phyloP scores from a whole-genome alignment of 2,113 vertebrate species.

The Isurus oxyrinchus region DNA sequence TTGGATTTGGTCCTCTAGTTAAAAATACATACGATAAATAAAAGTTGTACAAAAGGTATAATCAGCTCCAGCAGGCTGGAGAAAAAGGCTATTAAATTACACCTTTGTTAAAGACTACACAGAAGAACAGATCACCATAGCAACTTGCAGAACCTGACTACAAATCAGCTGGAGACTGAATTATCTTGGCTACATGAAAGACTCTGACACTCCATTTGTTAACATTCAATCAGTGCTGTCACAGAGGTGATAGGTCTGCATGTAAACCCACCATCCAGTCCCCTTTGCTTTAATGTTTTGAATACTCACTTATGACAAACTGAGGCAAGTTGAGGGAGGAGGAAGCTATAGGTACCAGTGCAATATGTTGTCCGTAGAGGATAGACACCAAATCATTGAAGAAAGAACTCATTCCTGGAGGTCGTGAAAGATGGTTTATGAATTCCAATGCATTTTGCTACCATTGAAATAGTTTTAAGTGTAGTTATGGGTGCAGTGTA shows the following conservation, averaged over 20 bases:
- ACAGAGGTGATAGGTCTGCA: neutral
- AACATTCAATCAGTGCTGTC: neutral
- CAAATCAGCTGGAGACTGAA: neutral
- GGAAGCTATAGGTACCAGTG: too few relatives aligned
- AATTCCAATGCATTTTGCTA: neutral
- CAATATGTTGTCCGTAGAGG: neutral
- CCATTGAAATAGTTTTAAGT: neutral
- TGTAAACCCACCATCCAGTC: neutral
- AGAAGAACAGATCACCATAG: neutral
- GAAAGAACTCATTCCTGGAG: neutral
- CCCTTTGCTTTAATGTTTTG: neutral
- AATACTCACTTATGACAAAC: neutral
- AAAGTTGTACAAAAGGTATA: neutral
- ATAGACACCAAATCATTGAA: neutral
- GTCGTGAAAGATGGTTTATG: neutral
- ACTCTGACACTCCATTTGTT: neutral
- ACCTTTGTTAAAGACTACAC: neutral
- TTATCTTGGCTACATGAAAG: slow-evolving; percentile 1
- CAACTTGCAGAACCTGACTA: slow-evolving; percentile 21
- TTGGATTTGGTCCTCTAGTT: neutral
- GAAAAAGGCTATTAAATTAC: neutral
- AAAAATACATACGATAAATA: neutral
- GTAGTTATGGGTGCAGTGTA: neutral
- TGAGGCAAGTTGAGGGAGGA: neutral
- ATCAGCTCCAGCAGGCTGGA: neutral